These are phyloP conservation scores for Coregonus clupeaformis DNA, from an alignment of 2,113 vertebrate genomes.

Conservation along the genomic window DNA sequence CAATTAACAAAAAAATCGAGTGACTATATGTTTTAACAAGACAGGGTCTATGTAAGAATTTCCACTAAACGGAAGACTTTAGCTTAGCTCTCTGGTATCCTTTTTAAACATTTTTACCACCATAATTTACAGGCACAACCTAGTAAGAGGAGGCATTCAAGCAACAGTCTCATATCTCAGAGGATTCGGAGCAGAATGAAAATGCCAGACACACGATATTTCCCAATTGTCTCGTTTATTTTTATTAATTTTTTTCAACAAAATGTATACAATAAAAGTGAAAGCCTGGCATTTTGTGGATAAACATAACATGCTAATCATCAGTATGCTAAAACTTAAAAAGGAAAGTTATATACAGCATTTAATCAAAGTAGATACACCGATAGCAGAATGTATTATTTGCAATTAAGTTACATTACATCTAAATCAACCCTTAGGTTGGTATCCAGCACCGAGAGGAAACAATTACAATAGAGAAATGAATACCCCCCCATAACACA, in stretches of 20 bases:
- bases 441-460: neutral
- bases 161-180: neutral
- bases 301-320: neutral
- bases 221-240: neutral
- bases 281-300: neutral
- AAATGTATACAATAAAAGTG: neutral
- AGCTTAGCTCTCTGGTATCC: no score
- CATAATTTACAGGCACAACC: no score
- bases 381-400: neutral
- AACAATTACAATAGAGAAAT: conserved; percentile 10
- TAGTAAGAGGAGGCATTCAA: neutral
- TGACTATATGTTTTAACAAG: no score
- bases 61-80: no score
- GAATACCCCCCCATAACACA: neutral
- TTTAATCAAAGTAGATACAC: neutral
- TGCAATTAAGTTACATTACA: neutral
- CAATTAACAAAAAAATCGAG: no score
- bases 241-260: neutral
- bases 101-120: no score
- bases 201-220: neutral
- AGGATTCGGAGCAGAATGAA: neutral
- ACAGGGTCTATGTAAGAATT: no score
- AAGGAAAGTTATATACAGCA: neutral
- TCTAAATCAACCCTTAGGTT: neutral
- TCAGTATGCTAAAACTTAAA: neutral